A percentile compares a stretch with the other conserved stretches of the same genome.
Conservation (phyloP, 2,888 invertebrate genomes). For the Agrilus cyanescens region DNA sequence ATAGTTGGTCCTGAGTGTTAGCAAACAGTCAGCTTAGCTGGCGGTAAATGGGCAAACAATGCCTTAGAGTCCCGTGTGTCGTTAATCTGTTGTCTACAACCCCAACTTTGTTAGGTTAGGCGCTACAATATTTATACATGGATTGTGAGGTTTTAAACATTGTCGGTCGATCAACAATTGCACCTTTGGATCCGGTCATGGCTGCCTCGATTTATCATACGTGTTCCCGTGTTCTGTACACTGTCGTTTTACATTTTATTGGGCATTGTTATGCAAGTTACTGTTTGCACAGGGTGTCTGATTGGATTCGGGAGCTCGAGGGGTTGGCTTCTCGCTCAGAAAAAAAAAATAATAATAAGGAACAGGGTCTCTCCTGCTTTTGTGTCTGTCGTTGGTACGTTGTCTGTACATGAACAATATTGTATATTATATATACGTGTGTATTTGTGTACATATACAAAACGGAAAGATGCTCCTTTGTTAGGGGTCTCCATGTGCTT, state of each 20-base stretch:
- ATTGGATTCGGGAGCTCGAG: slow-evolving; percentile 12
- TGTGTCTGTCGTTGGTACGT: too few species aligned
- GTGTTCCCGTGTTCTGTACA: slow-evolving; percentile 13
- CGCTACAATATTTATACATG: slow-evolving; percentile 33
- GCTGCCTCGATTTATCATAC: slow-evolving; percentile 19
- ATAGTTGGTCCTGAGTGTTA: slow-evolving; percentile 28
- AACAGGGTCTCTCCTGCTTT: too few species aligned
- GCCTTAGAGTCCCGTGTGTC: slow-evolving; percentile 27
- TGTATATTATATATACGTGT: too few species aligned
- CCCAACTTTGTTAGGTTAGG: slow-evolving; percentile 29
- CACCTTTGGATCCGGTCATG: slow-evolving; percentile 11
- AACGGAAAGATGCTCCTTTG: too few species aligned
- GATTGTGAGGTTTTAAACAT: slow-evolving; percentile 27
- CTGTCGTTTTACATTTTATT: slow-evolving; percentile 14
- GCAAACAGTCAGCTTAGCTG: slow-evolving; percentile 35
- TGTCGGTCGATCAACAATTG: slow-evolving; percentile 20
- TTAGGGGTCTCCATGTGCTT: too few species aligned
- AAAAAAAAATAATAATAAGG: too few species aligned
- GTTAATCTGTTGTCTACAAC: slow-evolving; percentile 34
- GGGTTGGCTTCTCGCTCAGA: slow-evolving; percentile 7
- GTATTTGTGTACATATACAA: too few species aligned
- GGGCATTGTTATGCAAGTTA: slow-evolving; percentile 18
- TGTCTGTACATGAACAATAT: too few species aligned
- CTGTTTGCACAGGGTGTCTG: slow-evolving; percentile 14
- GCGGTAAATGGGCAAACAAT: slow-evolving; percentile 37